phyloP scores from a whole-genome alignment of 1,140 invertebrate genomes.

The Cyclina sinensis region DNA sequence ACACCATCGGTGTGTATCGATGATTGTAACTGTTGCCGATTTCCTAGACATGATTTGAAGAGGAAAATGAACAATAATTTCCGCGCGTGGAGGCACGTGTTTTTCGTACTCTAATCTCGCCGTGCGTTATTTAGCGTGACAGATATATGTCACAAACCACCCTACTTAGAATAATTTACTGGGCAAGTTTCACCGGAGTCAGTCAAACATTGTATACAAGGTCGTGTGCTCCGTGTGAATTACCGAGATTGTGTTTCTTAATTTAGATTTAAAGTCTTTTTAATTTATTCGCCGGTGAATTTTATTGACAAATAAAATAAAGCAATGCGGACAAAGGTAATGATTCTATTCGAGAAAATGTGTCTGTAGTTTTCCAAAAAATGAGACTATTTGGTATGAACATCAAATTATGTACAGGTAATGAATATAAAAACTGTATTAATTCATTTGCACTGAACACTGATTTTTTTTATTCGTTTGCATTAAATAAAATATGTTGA shows the following conservation, averaged over 20 bases:
- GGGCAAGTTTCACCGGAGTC: constrained; percentile 28
- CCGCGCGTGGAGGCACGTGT: constrained; percentile 20
- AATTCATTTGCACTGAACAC: too few relatives aligned
- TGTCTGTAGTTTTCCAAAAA: too few relatives aligned
- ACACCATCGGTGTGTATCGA: constrained; percentile 7
- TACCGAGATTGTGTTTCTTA: constrained; percentile 19
- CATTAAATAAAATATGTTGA: too few relatives aligned
- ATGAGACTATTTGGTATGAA: too few relatives aligned
- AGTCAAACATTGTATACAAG: neutral
- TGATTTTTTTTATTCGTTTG: too few relatives aligned
- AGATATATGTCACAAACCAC: constrained; percentile 46
- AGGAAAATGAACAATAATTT: constrained; percentile 24
- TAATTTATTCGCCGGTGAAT: neutral
- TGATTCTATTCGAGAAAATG: too few relatives aligned
- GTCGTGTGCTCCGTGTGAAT: constrained; percentile 14
- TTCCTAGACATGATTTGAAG: constrained; percentile 44
- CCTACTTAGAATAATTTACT: constrained; percentile 56
- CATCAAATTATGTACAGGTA: too few relatives aligned
- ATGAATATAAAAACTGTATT: too few relatives aligned
- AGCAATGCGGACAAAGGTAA: too few relatives aligned
- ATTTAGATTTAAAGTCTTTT: constrained; percentile 31
- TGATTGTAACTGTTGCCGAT: constrained; percentile 39
- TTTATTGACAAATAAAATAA: neutral
- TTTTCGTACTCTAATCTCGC: constrained; percentile 23
- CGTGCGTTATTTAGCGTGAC: constrained; percentile 17